phyloP scores from a whole-genome alignment of 2,888 invertebrate species.

The Mamestra brassicae region DNA sequence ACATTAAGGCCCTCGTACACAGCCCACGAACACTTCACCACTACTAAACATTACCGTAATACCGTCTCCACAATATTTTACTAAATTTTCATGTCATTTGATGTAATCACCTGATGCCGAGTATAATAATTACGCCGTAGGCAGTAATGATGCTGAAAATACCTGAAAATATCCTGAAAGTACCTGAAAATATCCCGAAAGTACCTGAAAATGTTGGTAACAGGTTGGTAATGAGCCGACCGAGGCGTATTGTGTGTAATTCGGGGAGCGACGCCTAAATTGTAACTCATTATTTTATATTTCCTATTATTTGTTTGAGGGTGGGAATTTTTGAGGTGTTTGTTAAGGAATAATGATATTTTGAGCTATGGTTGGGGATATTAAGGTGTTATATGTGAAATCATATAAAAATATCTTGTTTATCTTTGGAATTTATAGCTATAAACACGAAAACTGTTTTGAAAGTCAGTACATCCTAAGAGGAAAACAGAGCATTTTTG shows the following conservation, averaged over 20 bases:
- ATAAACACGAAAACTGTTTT: neutral
- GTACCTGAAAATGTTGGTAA: constrained; percentile 53
- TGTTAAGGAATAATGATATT: constrained; percentile 1
- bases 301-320: constrained; percentile 44
- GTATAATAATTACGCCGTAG: constrained; percentile 50
- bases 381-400: neutral
- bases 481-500: neutral
- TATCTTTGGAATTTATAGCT: neutral
- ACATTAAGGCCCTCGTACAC: neutral
- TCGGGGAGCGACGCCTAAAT: constrained; percentile 47
- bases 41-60: neutral
- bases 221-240: constrained; percentile 53
- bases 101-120: constrained; percentile 44
- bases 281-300: constrained; percentile 57
- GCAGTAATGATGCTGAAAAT: constrained; percentile 57
- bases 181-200: constrained; percentile 38
- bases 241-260: constrained; percentile 44
- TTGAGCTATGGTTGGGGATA: neutral
- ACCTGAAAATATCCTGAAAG: constrained; percentile 35
- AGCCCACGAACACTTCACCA: neutral
- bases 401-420: neutral
- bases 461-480: neutral
- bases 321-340: constrained; percentile 4
- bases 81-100: constrained; percentile 50
- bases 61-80: constrained; percentile 14